phyloP scores from a whole-genome alignment of 2,888 invertebrate genomes.

The Gymnoscelis rufifasciata region DNA sequence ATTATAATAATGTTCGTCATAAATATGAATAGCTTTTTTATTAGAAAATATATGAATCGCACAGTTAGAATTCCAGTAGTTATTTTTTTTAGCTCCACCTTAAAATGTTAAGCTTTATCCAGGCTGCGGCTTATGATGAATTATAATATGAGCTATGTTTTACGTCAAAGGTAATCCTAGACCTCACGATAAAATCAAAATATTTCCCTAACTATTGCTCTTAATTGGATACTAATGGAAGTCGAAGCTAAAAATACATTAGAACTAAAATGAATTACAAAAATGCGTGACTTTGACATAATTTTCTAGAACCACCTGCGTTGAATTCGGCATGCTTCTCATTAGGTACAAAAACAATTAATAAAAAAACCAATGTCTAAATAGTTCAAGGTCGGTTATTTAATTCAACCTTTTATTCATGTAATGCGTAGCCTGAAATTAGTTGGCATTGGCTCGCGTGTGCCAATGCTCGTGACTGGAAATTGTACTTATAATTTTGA shows the following conservation, averaged over 20 bases:
- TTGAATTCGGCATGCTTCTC: conserved; percentile 27
- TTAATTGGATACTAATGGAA: conserved; percentile 3
- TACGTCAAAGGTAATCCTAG: background rate
- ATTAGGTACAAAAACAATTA: conserved; percentile 24
- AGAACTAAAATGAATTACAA: conserved; percentile 16
- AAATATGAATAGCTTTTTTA: too few species aligned
- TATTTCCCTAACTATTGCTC: conserved; percentile 4
- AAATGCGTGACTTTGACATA: conserved; percentile 40
- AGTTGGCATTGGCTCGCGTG: conserved; percentile 66
- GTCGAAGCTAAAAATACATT: conserved; percentile 12
- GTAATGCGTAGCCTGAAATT: conserved; percentile 63
- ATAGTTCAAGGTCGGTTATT: conserved; percentile 57
- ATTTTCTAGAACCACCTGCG: conserved; percentile 31
- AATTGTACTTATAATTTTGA: conserved; percentile 53
- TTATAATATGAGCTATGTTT: background rate
- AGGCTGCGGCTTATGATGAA: background rate
- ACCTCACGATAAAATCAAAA: conserved; percentile 11
- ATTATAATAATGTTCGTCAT: too few species aligned
- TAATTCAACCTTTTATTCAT: conserved; percentile 50
- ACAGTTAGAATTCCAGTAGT: too few species aligned
- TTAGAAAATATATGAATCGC: too few species aligned
- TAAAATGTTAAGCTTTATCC: too few species aligned
- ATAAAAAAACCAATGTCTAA: conserved; percentile 41
- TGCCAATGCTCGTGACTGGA: conserved; percentile 42
- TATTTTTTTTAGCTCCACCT: too few species aligned